Evolutionary conservation across 2,888 invertebrate genomes (phyloP).

Genomic region (Notodonta ziczac): DNA sequence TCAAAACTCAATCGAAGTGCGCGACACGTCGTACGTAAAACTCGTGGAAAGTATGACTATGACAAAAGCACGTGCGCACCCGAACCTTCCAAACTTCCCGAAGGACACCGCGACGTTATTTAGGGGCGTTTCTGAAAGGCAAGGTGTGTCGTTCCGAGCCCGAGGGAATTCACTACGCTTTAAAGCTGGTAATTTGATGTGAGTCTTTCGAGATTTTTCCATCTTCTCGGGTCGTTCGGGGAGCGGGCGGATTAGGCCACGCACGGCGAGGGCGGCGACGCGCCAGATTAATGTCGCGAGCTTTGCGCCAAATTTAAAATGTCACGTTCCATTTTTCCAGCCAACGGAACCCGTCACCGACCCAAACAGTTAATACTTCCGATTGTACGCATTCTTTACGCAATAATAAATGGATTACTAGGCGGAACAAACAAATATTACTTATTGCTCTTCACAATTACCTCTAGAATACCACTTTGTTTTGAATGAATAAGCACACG

Average conservation of each 20-base stretch:
- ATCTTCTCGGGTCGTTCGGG: conserved; percentile 77
- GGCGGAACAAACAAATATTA: not conserved
- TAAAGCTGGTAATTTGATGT: conserved; percentile 83
- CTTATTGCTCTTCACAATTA: not conserved
- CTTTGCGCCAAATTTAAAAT: conserved; percentile 81
- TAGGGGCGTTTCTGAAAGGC: conserved; percentile 78
- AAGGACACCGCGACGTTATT: conserved; percentile 77
- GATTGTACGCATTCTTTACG: conserved; percentile 57
- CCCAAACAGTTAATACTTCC: conserved; percentile 63
- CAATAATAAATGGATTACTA: conserved; percentile 30
- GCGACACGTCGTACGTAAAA: conserved; percentile 79
- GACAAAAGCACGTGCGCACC: conserved; percentile 80
- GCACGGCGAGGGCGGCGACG: conserved; percentile 78
- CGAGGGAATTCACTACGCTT: conserved; percentile 78
- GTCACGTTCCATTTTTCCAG: conserved; percentile 81
- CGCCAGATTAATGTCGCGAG: conserved; percentile 80
- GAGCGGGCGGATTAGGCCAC: conserved; percentile 78
- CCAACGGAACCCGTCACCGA: conserved; percentile 68
- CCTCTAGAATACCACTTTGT: not conserved
- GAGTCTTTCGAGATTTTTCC: conserved; percentile 82
- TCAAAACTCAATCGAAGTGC: conserved; percentile 76
- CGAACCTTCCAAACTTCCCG: conserved; percentile 79
- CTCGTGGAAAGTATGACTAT: conserved; percentile 78
- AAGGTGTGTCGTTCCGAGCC: conserved; percentile 76
- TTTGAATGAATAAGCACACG: conserved; percentile 6